phyloP scores from a whole-genome alignment of 1,140 invertebrate genomes.

The Drosophila arizonae region DNA sequence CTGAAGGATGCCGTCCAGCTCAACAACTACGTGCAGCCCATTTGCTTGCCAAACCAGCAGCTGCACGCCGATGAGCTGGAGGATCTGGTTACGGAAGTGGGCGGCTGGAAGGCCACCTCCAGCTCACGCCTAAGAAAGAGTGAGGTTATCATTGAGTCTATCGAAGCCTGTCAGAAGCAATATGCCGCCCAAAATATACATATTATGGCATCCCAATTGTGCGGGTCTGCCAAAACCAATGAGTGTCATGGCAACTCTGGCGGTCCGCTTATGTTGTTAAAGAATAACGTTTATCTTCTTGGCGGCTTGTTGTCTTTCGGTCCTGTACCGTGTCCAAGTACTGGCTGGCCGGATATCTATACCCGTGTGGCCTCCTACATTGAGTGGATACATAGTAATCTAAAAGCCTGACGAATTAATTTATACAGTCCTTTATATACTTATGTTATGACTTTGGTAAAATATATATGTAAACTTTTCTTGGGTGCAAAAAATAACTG shows the following conservation, averaged over 20 bases:
- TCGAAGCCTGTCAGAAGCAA: constrained; percentile 51
- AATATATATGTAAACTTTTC: no score
- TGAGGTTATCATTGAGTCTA: constrained; percentile 47
- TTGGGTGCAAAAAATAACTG: no score
- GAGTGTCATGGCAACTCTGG: constrained; percentile 84
- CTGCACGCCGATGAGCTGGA: constrained; percentile 82
- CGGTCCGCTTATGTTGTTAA: constrained; percentile 84
- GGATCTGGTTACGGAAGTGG: constrained; percentile 86
- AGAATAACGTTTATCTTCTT: constrained; percentile 78
- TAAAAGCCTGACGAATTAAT: constrained; percentile 29
- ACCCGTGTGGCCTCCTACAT: constrained; percentile 85
- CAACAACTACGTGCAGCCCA: constrained; percentile 86
- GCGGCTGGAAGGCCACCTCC: constrained; percentile 92
- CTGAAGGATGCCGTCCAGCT: constrained; percentile 85
- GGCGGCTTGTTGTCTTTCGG: constrained; percentile 90
- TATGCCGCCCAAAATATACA: constrained; percentile 33
- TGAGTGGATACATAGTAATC: constrained; percentile 60
- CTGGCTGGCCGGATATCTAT: constrained; percentile 89
- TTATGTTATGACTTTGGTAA: no score
- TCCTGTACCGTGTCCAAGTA: constrained; percentile 87
- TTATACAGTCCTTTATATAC: not conserved
- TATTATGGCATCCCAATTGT: constrained; percentile 54
- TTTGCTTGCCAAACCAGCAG: constrained; percentile 88
- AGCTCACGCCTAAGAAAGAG: constrained; percentile 84
- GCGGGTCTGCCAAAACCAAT: constrained; percentile 35